phyloP scores from a whole-genome alignment of 1,140 invertebrate species.

The Charaxes varanes region DNA sequence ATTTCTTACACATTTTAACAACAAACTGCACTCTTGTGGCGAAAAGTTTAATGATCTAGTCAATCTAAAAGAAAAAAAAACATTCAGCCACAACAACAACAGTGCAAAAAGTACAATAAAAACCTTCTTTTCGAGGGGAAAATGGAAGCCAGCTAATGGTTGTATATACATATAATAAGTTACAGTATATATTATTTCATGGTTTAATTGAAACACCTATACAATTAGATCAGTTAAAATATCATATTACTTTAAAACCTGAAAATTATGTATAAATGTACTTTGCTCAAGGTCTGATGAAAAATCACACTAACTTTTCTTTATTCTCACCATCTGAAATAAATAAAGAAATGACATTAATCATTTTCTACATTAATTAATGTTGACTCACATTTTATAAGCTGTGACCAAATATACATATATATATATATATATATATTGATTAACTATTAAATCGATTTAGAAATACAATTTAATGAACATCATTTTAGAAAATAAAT shows the following conservation, averaged over 20 bases:
- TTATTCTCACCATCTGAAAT: slow-evolving; percentile 15
- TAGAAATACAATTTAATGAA: no score
- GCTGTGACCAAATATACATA: neutral
- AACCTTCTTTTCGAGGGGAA: neutral
- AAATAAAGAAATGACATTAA: slow-evolving; percentile 1
- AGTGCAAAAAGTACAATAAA: neutral
- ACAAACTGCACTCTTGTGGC: slow-evolving; percentile 42
- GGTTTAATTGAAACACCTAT: no score
- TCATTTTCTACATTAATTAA: neutral
- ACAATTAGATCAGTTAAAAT: no score
- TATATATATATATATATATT: neutral
- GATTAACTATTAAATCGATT: no score
- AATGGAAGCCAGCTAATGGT: neutral
- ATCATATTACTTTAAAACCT: no score
- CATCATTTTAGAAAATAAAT: no score
- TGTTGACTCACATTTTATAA: neutral
- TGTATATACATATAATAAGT: neutral
- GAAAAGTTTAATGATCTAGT: slow-evolving; percentile 47
- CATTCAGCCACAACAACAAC: neutral
- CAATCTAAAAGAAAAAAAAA: slow-evolving; percentile 12
- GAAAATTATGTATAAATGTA: neutral
- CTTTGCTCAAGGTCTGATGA: neutral
- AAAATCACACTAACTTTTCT: slow-evolving; percentile 3
- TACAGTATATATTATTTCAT: no score
- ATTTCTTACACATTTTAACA: slow-evolving; percentile 52